These are phyloP conservation scores for Sphaerophoria rueppellii DNA, from an alignment of 2,888 invertebrate species.

Conservation along the genomic window DNA sequence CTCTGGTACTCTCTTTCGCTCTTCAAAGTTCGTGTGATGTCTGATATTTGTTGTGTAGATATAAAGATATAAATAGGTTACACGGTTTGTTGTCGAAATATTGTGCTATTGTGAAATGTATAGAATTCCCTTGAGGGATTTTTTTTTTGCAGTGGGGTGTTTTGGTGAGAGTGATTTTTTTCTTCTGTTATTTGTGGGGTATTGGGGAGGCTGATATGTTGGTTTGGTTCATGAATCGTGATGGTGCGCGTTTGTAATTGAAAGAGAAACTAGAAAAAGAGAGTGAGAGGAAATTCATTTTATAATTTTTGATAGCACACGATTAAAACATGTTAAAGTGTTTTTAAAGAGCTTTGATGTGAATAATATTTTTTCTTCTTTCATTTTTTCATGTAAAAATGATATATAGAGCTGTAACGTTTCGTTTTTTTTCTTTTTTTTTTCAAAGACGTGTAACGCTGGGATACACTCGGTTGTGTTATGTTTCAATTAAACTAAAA, in stretches of 20 bases:
- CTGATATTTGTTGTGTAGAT: slow-evolving; percentile 34
- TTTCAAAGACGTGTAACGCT: neutral
- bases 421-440: neutral
- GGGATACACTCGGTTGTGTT: slow-evolving; percentile 8
- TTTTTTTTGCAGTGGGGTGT: no score
- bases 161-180: no score
- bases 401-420: slow-evolving; percentile 6
- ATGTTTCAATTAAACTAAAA: slow-evolving; percentile 11
- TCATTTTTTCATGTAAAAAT: neutral
- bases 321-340: slow-evolving; percentile 70
- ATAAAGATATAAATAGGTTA: slow-evolving; percentile 73
- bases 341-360: slow-evolving; percentile 68
- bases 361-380: slow-evolving; percentile 29
- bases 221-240: slow-evolving; percentile 33
- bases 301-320: slow-evolving; percentile 71
- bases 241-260: slow-evolving; percentile 42
- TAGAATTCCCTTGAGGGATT: slow-evolving; percentile 59
- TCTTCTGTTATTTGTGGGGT: slow-evolving; percentile 3
- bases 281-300: slow-evolving; percentile 52
- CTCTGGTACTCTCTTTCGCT: slow-evolving; percentile 26
- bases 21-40: neutral
- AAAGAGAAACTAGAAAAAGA: slow-evolving; percentile 41
- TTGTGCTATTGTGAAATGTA: slow-evolving; percentile 71
- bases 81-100: slow-evolving; percentile 72
- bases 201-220: neutral